Conservation (phyloP, 2,113 vertebrate species). For the Alethe castanea region DNA sequence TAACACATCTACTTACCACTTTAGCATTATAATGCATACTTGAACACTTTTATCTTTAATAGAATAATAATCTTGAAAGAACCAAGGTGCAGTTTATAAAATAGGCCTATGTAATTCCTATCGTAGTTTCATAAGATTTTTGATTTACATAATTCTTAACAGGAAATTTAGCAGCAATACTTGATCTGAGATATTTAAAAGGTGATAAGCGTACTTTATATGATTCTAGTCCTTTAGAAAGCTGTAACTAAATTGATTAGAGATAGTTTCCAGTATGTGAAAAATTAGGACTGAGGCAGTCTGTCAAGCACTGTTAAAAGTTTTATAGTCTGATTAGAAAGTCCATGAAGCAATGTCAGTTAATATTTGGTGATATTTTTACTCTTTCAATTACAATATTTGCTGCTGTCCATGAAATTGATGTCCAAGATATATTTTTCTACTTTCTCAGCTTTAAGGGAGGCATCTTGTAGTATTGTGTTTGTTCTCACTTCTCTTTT, state of each 20-base stretch:
- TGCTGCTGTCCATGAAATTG: background rate
- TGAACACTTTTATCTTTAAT: background rate
- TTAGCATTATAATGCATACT: background rate
- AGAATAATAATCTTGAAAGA: background rate
- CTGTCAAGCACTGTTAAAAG: background rate
- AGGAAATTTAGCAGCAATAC: background rate
- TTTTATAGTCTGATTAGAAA: background rate
- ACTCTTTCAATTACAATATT: background rate
- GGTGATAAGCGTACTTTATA: background rate
- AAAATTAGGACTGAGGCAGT: background rate
- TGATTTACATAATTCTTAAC: constrained; percentile 13
- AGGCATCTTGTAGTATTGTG: background rate
- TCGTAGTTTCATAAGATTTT: background rate
- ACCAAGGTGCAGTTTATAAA: background rate
- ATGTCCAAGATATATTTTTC: background rate
- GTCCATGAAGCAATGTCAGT: background rate
- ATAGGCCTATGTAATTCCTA: background rate
- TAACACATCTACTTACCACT: background rate
- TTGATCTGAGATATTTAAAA: constrained; percentile 3
- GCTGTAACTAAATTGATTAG: background rate
- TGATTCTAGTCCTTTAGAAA: background rate
- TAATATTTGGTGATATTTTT: background rate
- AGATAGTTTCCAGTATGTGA: background rate
- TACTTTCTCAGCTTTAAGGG: background rate
- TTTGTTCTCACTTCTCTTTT: background rate